These are phyloP conservation scores for Pheosia gnoma DNA, from an alignment of 2,888 invertebrate species.

Conservation along the genomic window DNA sequence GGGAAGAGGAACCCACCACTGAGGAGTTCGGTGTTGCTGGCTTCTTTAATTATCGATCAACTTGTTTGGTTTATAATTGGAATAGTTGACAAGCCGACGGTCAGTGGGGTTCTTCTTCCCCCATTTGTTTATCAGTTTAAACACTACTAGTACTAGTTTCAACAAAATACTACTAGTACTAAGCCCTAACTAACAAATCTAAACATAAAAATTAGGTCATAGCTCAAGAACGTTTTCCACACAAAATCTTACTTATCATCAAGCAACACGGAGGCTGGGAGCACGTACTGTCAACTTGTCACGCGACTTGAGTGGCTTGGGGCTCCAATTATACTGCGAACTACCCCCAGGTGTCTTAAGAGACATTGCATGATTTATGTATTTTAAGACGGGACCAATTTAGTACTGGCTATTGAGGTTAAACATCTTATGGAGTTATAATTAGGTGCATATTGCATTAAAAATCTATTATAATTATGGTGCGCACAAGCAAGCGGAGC, in stretches of 20 bases:
- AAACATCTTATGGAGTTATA: neutral
- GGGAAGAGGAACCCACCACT: too few species aligned
- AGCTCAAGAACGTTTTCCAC: constrained; percentile 1
- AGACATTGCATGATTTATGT: neutral
- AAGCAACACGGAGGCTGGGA: neutral
- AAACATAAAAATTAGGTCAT: constrained; percentile 5
- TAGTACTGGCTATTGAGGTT: neutral
- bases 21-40: too few species aligned
- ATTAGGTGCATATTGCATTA: neutral
- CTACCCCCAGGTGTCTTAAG: too few species aligned
- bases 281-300: constrained; percentile 6
- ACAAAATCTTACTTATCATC: constrained; percentile 7
- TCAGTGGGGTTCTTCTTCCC: too few species aligned
- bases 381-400: neutral
- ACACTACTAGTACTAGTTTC: neutral
- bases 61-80: too few species aligned
- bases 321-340: too few species aligned
- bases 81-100: too few species aligned
- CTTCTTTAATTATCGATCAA: too few species aligned
- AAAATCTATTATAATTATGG: neutral
- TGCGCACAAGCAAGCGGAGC: too few species aligned
- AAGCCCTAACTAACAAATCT: neutral
- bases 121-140: neutral
- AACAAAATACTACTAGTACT: neutral
- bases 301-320: too few species aligned